These are phyloP conservation scores for Sandelia bainsii DNA, from an alignment of 2,797 vertebrate genomes.

Conservation along the genomic window DNA sequence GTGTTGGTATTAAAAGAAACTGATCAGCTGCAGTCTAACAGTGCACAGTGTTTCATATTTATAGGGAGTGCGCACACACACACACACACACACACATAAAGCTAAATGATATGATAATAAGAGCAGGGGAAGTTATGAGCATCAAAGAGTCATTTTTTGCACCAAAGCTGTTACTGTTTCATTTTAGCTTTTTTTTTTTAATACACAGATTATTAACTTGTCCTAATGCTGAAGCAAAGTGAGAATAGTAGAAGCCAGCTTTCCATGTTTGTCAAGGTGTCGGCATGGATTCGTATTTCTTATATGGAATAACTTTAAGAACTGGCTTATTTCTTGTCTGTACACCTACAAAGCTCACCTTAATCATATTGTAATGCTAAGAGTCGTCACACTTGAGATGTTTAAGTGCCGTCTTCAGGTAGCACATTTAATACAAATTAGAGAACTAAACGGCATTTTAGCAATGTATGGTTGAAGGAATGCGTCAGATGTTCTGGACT, in stretches of 20 bases:
- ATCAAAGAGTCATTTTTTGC: slow-evolving; percentile 22
- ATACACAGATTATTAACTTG: slow-evolving; percentile 16
- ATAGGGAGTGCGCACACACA: neutral
- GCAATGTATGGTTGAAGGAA: neutral
- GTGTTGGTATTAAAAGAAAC: neutral
- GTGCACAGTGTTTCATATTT: neutral
- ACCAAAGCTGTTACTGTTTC: neutral
- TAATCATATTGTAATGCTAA: neutral
- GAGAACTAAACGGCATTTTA: neutral
- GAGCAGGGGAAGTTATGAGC: neutral
- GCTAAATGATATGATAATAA: slow-evolving; percentile 21
- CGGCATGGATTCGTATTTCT: neutral
- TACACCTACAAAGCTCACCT: no score
- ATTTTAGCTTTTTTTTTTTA: slow-evolving; percentile 6
- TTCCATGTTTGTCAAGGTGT: neutral
- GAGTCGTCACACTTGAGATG: neutral
- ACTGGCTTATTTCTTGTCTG: neutral
- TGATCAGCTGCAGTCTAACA: neutral
- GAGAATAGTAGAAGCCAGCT: neutral
- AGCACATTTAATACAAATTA: neutral
- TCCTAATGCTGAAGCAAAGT: slow-evolving; percentile 7
- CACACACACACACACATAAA: neutral
- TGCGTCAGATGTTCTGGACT: no score
- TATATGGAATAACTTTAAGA: neutral
- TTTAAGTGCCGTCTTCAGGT: neutral